A percentile compares a stretch with the other conserved stretches of the same genome.
phyloP scores from a whole-genome alignment of 2,888 invertebrate species.

The Neoitamus cyanurus region DNA sequence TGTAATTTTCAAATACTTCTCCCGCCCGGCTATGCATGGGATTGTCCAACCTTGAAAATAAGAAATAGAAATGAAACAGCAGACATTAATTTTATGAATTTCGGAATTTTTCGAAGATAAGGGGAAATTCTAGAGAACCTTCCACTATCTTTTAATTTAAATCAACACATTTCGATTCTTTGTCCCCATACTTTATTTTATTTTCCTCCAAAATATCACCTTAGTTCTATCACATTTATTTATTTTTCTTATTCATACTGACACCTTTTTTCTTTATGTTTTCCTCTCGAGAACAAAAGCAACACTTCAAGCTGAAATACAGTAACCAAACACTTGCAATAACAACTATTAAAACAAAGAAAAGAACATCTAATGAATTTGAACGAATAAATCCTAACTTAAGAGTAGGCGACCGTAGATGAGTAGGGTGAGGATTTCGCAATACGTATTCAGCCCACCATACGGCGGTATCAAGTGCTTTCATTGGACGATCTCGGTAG shows the following conservation, averaged over 20 bases:
- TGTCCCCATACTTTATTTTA: too few species aligned
- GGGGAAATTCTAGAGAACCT: too few species aligned
- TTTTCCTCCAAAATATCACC: not conserved
- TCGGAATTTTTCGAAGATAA: too few species aligned
- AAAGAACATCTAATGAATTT: conserved; percentile 62
- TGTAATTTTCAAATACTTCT: too few species aligned
- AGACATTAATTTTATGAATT: too few species aligned
- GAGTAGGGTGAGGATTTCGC: conserved; percentile 67
- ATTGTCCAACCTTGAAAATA: too few species aligned
- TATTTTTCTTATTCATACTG: not conserved
- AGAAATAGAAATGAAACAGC: too few species aligned
- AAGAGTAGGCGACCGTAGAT: conserved; percentile 65
- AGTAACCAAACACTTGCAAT: not conserved
- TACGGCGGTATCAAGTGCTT: conserved; percentile 69
- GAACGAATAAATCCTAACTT: conserved; percentile 66
- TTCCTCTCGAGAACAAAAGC: not conserved
- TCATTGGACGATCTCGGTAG: conserved; percentile 68
- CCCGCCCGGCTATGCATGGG: too few species aligned
- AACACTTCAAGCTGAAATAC: not conserved
- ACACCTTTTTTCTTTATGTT: not conserved
- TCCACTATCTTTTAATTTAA: too few species aligned
- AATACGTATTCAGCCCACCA: conserved; percentile 73
- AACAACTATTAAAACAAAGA: conserved; percentile 8
- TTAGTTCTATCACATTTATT: not conserved
- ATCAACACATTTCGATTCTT: not conserved